phyloP scores from a whole-genome alignment of 2,888 invertebrate species.

The Rotaria magnacalcarata region DNA sequence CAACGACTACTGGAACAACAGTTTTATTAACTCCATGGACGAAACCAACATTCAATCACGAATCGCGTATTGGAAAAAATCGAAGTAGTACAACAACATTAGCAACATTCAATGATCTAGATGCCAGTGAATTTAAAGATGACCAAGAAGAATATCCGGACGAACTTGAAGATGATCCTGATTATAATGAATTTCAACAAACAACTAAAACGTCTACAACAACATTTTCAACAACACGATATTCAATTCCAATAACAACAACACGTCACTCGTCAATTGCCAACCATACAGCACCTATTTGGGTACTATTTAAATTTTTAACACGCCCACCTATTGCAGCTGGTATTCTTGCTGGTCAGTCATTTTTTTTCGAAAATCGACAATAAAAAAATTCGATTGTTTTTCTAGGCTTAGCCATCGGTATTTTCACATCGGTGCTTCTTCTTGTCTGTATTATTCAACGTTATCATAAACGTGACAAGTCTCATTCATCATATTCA shows the following conservation, averaged over 20 bases:
- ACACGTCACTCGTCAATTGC: background rate
- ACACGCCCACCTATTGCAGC: background rate
- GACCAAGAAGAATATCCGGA: background rate
- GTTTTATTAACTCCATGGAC: background rate
- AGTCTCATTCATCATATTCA: background rate
- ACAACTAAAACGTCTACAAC: background rate
- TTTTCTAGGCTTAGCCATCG: background rate
- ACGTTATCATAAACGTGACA: constrained; percentile 33
- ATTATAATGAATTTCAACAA: background rate
- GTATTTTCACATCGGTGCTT: background rate
- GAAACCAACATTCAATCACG: background rate
- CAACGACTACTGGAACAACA: too few species aligned
- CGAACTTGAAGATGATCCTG: background rate
- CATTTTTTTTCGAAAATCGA: background rate
- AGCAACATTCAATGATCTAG: background rate
- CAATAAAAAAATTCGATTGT: background rate
- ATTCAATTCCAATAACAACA: background rate
- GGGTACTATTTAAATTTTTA: background rate
- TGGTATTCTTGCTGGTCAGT: constrained; percentile 12
- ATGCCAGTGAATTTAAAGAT: background rate
- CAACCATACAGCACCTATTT: background rate
- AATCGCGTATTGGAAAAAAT: background rate
- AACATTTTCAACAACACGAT: background rate
- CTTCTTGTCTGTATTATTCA: constrained; percentile 18
- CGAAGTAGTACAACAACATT: background rate